phyloP scores from a whole-genome alignment of 1,140 invertebrate species.

The Hydropsyche tenuis region DNA sequence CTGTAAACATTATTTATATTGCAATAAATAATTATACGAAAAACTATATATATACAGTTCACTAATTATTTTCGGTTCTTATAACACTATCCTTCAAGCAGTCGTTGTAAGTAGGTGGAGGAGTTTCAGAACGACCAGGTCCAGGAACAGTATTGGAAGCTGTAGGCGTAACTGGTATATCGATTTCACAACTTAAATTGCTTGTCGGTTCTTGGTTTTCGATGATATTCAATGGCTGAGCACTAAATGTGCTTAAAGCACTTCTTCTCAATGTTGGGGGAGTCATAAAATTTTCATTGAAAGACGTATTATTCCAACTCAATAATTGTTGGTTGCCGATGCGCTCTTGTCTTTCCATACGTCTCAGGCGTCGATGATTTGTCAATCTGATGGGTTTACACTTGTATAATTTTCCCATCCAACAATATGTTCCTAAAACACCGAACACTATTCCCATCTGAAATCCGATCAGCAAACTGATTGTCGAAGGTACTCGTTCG shows the following conservation, averaged over 20 bases:
- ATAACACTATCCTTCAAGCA: conserved; percentile 45
- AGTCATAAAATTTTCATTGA: conserved; percentile 55
- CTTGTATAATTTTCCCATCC: conserved; percentile 55
- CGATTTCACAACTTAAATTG: background rate
- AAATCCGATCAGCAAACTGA: conserved; percentile 58
- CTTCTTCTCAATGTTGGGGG: conserved; percentile 56
- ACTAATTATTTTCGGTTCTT: too few species aligned
- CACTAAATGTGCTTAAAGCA: conserved; percentile 47
- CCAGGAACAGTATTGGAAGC: background rate
- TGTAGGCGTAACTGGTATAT: background rate
- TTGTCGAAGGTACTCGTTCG: conserved; percentile 56
- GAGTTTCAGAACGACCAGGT: conserved; percentile 53
- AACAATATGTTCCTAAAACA: conserved; percentile 58
- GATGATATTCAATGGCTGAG: conserved; percentile 31
- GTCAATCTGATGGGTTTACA: conserved; percentile 52
- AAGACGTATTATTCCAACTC: conserved; percentile 54
- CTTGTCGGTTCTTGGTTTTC: background rate
- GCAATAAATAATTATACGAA: conserved; percentile 4
- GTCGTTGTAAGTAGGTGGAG: conserved; percentile 60
- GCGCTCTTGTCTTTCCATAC: background rate
- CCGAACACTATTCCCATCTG: conserved; percentile 58
- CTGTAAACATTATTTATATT: background rate
- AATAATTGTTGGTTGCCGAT: conserved; percentile 48
- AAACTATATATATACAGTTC: background rate
- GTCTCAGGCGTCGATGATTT: conserved; percentile 44